Evolutionary conservation across 92 coral and sea anemone species (phyloP).

Genomic region (Epizoanthus fatuus): DNA sequence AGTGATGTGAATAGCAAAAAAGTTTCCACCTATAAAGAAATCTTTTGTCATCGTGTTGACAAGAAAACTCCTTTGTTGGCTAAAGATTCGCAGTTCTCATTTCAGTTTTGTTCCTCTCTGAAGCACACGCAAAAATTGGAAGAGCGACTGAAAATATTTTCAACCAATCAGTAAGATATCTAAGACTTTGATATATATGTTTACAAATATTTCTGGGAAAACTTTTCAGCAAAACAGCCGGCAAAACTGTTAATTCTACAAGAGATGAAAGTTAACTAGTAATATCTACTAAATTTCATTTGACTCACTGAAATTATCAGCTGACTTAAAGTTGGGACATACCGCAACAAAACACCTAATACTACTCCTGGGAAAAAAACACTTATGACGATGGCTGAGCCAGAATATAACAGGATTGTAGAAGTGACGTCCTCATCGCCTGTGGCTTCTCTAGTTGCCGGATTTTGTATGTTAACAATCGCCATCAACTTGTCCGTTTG

Average conservation of each 20-base stretch:
- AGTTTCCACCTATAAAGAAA: slow-evolving; percentile 67
- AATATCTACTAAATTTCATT: neutral
- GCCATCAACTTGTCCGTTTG: slow-evolving; percentile 89
- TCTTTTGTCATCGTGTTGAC: slow-evolving; percentile 87
- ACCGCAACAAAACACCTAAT: neutral
- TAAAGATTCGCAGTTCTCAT: slow-evolving; percentile 13
- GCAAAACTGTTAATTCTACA: neutral
- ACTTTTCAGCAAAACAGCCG: slow-evolving; percentile 8
- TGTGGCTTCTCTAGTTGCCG: slow-evolving; percentile 81
- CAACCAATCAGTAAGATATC: neutral
- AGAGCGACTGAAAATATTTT: neutral
- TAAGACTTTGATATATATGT: neutral
- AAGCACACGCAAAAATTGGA: slow-evolving; percentile 16
- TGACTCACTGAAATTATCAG: neutral
- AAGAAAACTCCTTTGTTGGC: slow-evolving; percentile 50
- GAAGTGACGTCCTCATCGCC: slow-evolving; percentile 93
- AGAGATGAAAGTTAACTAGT: neutral
- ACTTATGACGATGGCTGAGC: neutral
- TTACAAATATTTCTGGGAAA: slow-evolving; percentile 35
- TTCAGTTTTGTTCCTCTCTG: slow-evolving; percentile 19
- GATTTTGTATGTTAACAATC: slow-evolving; percentile 89
- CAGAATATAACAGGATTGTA: slow-evolving; percentile 45
- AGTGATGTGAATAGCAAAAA: slow-evolving; percentile 61
- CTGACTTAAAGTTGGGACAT: neutral
- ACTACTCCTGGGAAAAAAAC: neutral